Evolutionary conservation across 2,888 invertebrate genomes (phyloP), one percentile per base, ranked within the genome.

Genomic region (Tanytarsus gracilentus): DNA sequence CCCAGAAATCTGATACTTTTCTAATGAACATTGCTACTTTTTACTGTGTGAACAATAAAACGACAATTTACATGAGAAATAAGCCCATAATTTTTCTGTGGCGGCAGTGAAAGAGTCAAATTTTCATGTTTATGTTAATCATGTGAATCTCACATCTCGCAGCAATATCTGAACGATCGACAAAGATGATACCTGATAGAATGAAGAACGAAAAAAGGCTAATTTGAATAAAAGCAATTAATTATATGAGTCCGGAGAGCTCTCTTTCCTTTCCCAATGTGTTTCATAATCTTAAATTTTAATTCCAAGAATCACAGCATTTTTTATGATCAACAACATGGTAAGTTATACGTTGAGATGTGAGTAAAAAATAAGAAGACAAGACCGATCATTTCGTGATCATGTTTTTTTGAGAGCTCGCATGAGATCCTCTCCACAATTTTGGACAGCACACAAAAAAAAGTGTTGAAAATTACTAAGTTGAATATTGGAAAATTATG

Each of bases 71-170:
- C 16, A 27, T 26, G 14, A 55, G 8, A 11, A 27, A 51, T 25
- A n/a, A n/a, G 29, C n/a, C 29, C 40, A 44, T 27, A 58, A 30
- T 8, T 30, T 30, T 30, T 8, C 30, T 9, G 30, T 9, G 9
- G 6, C n/a, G n/a, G n/a, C n/a, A n/a, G n/a, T n/a, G n/a, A n/a
- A 49, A 49, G 27, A 49, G 21, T 25, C 26, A 39, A n/a, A n/a
- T n/a, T 58, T 56, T 56, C 55, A 27, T 56, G 55, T 56, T 52
- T 58, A 58, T 58, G 58, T 30, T 58, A 58, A 58, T 58, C 58
- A 58, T 58, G 58, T 27, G 58, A 58, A 48, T 40, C 58, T 44
- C 58, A 40, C 23, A 40, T 26, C 16, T 18, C n/a, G 29, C 40
- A 11, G n/a, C 33, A 52, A 3, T 14, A 16, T 49, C 49, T 49